Evolutionary conservation across 2,797 vertebrate species (phyloP).

Genomic region (Stomatorhinus walkeri): DNA sequence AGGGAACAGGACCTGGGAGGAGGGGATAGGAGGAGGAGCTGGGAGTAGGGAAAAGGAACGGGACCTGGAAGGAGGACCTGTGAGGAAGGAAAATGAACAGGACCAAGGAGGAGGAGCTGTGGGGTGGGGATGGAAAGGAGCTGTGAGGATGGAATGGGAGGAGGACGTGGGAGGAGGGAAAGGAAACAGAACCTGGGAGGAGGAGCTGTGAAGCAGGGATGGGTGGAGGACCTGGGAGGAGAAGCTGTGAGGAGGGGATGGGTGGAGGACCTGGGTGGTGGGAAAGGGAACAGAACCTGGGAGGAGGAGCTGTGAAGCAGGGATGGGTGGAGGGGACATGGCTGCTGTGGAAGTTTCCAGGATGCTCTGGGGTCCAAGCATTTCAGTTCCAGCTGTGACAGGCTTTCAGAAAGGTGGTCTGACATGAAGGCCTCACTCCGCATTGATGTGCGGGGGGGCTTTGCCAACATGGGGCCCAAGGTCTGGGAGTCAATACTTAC

Average conservation of each 20-base stretch:
- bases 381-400: neutral
- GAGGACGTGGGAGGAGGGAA: neutral
- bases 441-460: slow-evolving; percentile 5
- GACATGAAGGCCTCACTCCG: neutral
- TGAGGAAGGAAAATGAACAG: neutral
- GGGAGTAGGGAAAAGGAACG: neutral
- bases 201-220: neutral
- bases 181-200: neutral
- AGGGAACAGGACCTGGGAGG: neutral
- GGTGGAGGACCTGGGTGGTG: neutral
- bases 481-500: neutral
- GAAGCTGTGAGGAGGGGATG: neutral
- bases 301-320: neutral
- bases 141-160: neutral
- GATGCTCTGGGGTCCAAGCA: neutral
- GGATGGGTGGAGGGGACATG: neutral
- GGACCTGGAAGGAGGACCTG: neutral
- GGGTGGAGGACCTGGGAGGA: neutral
- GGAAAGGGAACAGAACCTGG: neutral
- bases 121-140: neutral
- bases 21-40: neutral
- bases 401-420: neutral
- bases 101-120: neutral
- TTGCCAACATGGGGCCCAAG: neutral
- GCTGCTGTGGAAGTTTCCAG: neutral